Evolutionary conservation across 2,113 vertebrate genomes (phyloP).

Genomic region (Illadopsis cleaveri): DNA sequence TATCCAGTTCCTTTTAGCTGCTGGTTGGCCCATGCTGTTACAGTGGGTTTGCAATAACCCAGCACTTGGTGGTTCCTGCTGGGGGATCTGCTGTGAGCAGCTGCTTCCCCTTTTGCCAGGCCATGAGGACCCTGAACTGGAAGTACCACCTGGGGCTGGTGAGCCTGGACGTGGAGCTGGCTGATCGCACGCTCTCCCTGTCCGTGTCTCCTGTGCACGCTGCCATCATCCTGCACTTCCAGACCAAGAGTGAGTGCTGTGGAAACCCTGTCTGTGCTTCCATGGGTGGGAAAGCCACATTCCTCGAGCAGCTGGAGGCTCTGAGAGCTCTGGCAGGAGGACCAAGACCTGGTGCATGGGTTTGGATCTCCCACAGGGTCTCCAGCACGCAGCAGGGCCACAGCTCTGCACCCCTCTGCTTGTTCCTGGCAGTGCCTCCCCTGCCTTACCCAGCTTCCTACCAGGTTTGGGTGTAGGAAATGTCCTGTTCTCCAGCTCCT

Average conservation of each 20-base stretch:
- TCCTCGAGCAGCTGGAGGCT: neutral
- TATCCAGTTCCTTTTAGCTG: neutral
- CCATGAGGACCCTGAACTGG: conserved; percentile 98
- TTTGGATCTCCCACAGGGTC: neutral
- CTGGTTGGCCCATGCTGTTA: fast-evolving
- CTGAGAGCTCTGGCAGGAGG: neutral
- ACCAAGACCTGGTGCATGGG: neutral
- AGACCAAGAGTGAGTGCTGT: conserved; percentile 82
- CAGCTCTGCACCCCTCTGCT: neutral
- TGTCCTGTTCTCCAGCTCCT: neutral
- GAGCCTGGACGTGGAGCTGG: conserved; percentile 91
- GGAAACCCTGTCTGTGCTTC: neutral
- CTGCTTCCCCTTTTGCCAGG: conserved; percentile 72
- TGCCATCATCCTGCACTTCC: conserved; percentile 93
- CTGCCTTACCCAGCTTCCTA: neutral
- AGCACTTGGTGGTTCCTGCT: neutral
- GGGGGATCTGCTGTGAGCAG: neutral
- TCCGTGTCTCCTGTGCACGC: conserved; percentile 93
- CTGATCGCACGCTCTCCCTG: conserved; percentile 88
- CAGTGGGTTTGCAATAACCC: fast-evolving
- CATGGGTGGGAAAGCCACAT: fast-evolving
- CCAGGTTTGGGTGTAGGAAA: neutral
- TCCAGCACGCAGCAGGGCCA: neutral
- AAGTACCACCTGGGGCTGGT: conserved; percentile 94
- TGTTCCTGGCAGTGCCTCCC: neutral